Evolutionary conservation across 2,888 invertebrate species (phyloP), one percentile per base, ranked within the genome.

Genomic region (Drosophila neotestacea): DNA sequence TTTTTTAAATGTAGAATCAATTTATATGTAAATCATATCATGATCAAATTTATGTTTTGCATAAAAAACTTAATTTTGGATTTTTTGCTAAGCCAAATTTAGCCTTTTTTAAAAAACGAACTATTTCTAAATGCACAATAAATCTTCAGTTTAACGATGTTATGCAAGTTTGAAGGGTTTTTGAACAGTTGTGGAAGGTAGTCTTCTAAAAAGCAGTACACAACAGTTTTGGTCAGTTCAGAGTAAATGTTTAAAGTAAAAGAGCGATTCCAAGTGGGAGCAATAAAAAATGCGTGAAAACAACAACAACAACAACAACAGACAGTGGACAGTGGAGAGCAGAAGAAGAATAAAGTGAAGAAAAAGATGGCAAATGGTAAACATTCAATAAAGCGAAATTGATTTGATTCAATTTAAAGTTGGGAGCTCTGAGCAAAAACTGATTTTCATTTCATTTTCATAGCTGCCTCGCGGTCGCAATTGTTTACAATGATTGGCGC

Each of bases 371-470:
- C 74, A 67, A 84, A 87, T 85, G 75, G 77, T 79, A 83, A 88
- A 77, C 79, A 85, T 74, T 70, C 83, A 85, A 81, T 83, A 83
- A 88, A 85, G 81, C 81, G 70, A 75, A 85, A 85, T 88, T 85
- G 88, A 85, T 85, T 85, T 85, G 79, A 88, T 85, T 85, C 75
- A 79, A 85, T 85, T 88, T 72, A 66, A 83, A 85, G 83, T 78
- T 83, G 69, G 63, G 44, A 58, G 66, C 55, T 64, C 63, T 58
- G 77, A 58, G 72, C 60, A 68, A 76, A 63, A 76, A 61, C 69
- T 59, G 77, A 77, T 65, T 76, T 77, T 64, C 69, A 72, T 61
- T 74, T 71, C 70, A 70, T 74, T 75, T 76, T 76, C 77, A 75
- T 61, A 52, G 77, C 52, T 64, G 52, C 52, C 67, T 61, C 79